These are phyloP conservation scores for Drosophila repleta DNA, from an alignment of 1,140 invertebrate species.

Conservation along the genomic window DNA sequence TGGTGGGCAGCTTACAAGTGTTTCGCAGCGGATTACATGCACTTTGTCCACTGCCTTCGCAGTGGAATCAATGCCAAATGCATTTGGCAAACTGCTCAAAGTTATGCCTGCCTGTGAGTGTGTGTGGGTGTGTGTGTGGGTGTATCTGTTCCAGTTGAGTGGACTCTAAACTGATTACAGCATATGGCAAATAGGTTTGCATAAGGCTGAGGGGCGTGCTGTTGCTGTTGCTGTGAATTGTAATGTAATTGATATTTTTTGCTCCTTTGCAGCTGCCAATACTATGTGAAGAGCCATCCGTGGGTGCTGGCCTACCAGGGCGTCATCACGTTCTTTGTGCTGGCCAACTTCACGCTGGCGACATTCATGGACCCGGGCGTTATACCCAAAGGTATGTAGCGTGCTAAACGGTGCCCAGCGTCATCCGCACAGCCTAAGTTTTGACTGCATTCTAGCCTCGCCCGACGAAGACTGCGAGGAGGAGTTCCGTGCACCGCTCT, in stretches of 20 bases:
- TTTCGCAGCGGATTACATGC: neutral
- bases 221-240: neutral
- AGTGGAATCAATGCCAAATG: neutral
- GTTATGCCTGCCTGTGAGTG: neutral
- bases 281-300: conserved; percentile 91
- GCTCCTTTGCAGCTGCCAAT: conserved; percentile 91
- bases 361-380: conserved; percentile 99
- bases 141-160: conserved; percentile 67
- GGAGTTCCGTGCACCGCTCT: conserved; percentile 98
- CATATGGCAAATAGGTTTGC: conserved; percentile 19
- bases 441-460: conserved; percentile 88
- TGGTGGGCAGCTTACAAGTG: neutral
- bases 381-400: conserved; percentile 96
- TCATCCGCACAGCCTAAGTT: conserved; percentile 63
- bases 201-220: neutral
- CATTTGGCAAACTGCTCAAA: neutral
- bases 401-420: conserved; percentile 55
- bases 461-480: conserved; percentile 98
- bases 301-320: conserved; percentile 97
- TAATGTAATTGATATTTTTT: conserved; percentile 13
- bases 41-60: too few relatives aligned
- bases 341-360: conserved; percentile 98
- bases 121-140: neutral
- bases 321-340: conserved; percentile 97
- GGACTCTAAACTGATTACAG: conserved; percentile 68